These are phyloP conservation scores for Saccopteryx bilineata DNA, from an alignment of 2,113 vertebrate genomes.

Conservation along the genomic window DNA sequence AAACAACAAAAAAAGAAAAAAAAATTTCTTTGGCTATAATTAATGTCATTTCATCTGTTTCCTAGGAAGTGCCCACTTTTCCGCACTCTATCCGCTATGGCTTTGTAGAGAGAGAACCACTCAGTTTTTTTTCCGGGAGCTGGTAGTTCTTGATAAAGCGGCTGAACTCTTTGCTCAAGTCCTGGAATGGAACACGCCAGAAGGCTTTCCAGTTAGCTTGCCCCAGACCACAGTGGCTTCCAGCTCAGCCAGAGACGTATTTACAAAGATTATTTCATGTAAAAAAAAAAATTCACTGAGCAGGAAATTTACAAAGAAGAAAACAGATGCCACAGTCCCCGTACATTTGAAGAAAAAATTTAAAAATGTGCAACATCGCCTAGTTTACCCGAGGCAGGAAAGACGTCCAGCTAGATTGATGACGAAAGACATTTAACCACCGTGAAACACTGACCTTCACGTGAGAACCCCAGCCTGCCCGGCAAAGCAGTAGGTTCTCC, in stretches of 20 bases:
- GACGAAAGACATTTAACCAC: background rate
- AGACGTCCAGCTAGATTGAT: background rate
- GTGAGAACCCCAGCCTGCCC: background rate
- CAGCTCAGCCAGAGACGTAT: background rate
- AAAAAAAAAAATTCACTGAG: background rate
- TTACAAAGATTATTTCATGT: background rate
- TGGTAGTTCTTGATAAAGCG: background rate
- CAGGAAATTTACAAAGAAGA: conserved; percentile 31
- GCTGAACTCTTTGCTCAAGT: background rate
- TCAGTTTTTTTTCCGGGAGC: background rate
- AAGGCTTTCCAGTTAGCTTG: background rate
- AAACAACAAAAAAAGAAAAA: background rate
- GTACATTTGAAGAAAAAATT: background rate
- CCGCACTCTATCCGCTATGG: background rate
- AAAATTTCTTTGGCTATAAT: background rate
- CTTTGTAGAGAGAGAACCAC: conserved; percentile 42
- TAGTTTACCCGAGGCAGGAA: background rate
- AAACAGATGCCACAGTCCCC: background rate
- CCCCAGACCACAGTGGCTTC: background rate
- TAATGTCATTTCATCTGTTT: conserved; percentile 29
- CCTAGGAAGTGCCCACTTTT: conserved; percentile 36
- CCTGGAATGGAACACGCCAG: background rate
- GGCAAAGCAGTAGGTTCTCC: background rate
- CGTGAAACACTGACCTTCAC: background rate
- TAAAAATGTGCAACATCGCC: background rate